Evolutionary conservation across 2,113 vertebrate genomes (phyloP).

Genomic region (Erythrocercus mccallii): DNA sequence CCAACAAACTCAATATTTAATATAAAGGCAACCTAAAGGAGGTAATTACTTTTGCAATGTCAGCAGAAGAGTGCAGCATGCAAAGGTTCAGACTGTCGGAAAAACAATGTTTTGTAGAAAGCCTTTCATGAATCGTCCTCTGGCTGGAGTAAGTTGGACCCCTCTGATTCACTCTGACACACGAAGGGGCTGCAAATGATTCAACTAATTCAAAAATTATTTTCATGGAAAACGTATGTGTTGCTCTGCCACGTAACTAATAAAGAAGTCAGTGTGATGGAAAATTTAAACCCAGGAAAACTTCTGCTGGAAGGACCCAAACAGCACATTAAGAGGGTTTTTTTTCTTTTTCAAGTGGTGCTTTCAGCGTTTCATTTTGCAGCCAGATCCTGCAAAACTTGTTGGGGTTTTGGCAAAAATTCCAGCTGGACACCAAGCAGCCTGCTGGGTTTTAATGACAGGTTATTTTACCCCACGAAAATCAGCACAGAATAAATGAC

Average conservation of each 20-base stretch:
- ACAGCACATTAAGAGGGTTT: rapidly evolving
- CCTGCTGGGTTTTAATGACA: neutral
- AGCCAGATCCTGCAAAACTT: neutral
- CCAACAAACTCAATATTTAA: neutral
- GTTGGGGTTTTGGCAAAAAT: neutral
- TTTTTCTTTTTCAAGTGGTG: neutral
- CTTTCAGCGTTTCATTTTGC: neutral
- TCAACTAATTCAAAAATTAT: neutral
- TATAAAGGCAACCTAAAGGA: neutral
- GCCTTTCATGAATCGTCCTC: neutral
- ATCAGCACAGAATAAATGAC: neutral
- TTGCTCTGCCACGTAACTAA: neutral
- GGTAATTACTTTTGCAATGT: neutral
- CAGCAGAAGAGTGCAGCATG: neutral
- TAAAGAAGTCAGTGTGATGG: no score
- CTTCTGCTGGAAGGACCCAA: neutral
- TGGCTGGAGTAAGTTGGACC: neutral
- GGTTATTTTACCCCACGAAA: neutral
- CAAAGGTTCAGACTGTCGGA: neutral
- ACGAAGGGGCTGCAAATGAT: neutral
- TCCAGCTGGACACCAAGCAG: neutral
- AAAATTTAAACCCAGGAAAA: neutral
- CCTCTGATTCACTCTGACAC: neutral
- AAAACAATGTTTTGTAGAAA: neutral
- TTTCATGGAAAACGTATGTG: neutral